phyloP scores from a whole-genome alignment of 2,888 invertebrate species.

The Petrolisthes cinctipes region DNA sequence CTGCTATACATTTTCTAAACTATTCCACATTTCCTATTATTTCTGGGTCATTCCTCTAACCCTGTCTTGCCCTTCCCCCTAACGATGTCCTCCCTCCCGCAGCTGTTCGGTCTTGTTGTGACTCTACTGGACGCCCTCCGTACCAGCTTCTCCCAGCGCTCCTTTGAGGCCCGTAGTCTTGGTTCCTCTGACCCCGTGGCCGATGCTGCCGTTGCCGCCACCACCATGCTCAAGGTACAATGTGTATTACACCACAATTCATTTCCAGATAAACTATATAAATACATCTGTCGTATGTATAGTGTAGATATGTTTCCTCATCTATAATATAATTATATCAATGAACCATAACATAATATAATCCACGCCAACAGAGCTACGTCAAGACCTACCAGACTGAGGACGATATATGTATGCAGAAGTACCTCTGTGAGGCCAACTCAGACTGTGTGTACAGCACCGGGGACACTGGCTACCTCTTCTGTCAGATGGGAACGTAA shows the following conservation, averaged over 20 bases:
- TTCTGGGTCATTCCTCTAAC: too few species aligned
- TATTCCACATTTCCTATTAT: too few species aligned
- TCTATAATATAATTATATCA: too few species aligned
- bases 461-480: constrained; percentile 80
- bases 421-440: constrained; percentile 90
- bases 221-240: constrained; percentile 83
- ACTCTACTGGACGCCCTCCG: constrained; percentile 91
- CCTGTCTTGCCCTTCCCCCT: too few species aligned
- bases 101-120: constrained; percentile 93
- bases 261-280: too few species aligned
- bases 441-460: constrained; percentile 85
- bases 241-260: too few species aligned
- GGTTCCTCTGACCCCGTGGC: constrained; percentile 90
- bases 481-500: constrained; percentile 94
- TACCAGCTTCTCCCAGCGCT: constrained; percentile 92
- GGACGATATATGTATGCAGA: constrained; percentile 87
- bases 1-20: too few species aligned
- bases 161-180: constrained; percentile 84
- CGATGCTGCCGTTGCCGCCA: constrained; percentile 88
- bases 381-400: constrained; percentile 68
- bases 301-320: too few species aligned
- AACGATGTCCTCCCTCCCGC: constrained; percentile 64
- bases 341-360: too few species aligned
- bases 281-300: too few species aligned
- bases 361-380: constrained; percentile 41